Conservation (phyloP, 2,888 invertebrate genomes). For the Drosophila subsilvestris region DNA sequence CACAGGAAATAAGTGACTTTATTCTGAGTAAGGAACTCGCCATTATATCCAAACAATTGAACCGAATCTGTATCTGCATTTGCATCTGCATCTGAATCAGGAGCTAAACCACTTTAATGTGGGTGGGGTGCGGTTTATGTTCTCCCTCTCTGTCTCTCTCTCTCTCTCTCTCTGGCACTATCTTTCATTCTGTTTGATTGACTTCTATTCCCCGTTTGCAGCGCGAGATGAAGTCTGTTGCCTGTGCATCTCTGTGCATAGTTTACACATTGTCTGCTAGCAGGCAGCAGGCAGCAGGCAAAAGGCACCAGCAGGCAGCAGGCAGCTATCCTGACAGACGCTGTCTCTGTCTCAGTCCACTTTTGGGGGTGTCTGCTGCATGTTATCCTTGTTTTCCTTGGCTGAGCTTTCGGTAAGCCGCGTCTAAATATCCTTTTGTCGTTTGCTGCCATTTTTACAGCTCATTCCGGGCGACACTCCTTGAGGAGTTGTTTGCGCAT, state of each 20-base stretch:
- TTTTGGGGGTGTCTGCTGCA: conserved; percentile 5
- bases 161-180: too few species aligned
- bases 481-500: conserved; percentile 58
- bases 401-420: conserved; percentile 63
- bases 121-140: not conserved
- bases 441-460: conserved; percentile 53
- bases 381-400: conserved; percentile 49
- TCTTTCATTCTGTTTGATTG: not conserved
- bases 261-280: conserved; percentile 65
- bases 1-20: too few species aligned
- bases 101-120: conserved; percentile 5
- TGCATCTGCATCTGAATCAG: too few species aligned
- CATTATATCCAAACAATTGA: not conserved
- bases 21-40: too few species aligned
- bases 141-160: too few species aligned
- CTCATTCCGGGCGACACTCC: conserved; percentile 68
- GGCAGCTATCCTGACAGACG: conserved; percentile 26
- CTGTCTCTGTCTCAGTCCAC: too few species aligned
- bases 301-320: too few species aligned
- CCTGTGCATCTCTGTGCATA: conserved; percentile 38
- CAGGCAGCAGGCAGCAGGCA: not conserved
- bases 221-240: conserved; percentile 8
- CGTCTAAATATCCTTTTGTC: conserved; percentile 64
- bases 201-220: not conserved
- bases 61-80: not conserved